Base-by-base conservation (phyloP, 2,888 invertebrate species). In the Drosophila tripunctata region DNA sequence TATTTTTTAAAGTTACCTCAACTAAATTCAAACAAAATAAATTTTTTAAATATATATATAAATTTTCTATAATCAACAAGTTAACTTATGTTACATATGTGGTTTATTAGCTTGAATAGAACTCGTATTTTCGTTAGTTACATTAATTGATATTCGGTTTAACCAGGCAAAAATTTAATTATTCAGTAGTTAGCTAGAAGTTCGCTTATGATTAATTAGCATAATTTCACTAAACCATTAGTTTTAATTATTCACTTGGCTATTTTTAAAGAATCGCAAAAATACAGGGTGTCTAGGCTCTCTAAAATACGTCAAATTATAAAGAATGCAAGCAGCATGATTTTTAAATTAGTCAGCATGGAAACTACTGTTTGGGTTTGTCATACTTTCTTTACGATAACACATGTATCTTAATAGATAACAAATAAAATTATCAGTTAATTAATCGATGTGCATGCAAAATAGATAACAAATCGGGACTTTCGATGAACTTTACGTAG, bases 391-490 rank as follows among this genome's bases (percentile, higher is more conserved):
- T n/a, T n/a, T n/a, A n/a, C n/a, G n/a, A n/a, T n/a, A n/a, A n/a
- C n/a, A n/a, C n/a, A n/a, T n/a, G n/a, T n/a, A n/a, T n/a, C n/a
- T n/a, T 15, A 33, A 47, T 22, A 22, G 33, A 33, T 22, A 35
- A 15, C 12, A 31, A 14, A 12, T 19, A 19, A 47, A 47, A 6
- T 35, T 48, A 35, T 48, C 48, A 8, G 22, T 24, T 33, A 10
- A 10, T 22, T 22, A 15, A 35, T n/a, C n/a, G n/a, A 22, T 14
- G 21, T 22, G n/a, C 17, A 31, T 27, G 4, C 19, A 7, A 17
- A 22, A 15, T 48, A 40, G 48, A 55, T 55, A 40, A 45, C 19
- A 40, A 31, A n/a, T 30, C 4, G 44, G 10, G 21, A 8, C 5
- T 31, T 47, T 40, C n/a, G 8, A 44, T 30, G n/a, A 2, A 21